These are phyloP conservation scores for Plebejus argus DNA, from an alignment of 2,888 invertebrate species.

Conservation along the genomic window DNA sequence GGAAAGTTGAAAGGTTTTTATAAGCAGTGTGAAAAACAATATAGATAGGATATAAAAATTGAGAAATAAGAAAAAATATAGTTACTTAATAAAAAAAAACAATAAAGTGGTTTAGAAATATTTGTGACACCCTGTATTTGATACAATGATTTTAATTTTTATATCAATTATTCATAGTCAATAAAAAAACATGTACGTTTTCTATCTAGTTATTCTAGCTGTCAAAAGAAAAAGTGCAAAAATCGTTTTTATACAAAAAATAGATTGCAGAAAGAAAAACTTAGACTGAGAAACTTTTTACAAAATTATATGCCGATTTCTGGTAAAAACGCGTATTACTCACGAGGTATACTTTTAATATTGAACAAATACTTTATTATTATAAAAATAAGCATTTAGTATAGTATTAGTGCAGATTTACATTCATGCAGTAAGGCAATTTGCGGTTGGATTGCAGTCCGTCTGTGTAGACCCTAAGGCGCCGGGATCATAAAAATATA, in stretches of 20 bases:
- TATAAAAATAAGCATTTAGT: background rate
- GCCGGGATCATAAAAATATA: no score
- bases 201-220: background rate
- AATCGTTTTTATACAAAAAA: background rate
- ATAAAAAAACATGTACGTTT: background rate
- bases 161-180: background rate
- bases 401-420: no score
- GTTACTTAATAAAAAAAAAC: no score
- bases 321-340: background rate
- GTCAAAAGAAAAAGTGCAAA: background rate
- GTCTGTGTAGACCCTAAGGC: no score
- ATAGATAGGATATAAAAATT: background rate
- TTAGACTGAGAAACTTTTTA: background rate
- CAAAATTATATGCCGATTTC: background rate
- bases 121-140: background rate
- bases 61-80: background rate
- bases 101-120: no score
- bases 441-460: no score
- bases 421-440: no score
- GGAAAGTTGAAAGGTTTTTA: background rate
- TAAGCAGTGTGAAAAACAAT: background rate
- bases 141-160: background rate
- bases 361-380: background rate
- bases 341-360: background rate
- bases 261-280: background rate